Evolutionary conservation across 2,797 vertebrate genomes (phyloP), one percentile per base, ranked within the genome.

Genomic region (Lepidocolaptes lacrymiger): DNA sequence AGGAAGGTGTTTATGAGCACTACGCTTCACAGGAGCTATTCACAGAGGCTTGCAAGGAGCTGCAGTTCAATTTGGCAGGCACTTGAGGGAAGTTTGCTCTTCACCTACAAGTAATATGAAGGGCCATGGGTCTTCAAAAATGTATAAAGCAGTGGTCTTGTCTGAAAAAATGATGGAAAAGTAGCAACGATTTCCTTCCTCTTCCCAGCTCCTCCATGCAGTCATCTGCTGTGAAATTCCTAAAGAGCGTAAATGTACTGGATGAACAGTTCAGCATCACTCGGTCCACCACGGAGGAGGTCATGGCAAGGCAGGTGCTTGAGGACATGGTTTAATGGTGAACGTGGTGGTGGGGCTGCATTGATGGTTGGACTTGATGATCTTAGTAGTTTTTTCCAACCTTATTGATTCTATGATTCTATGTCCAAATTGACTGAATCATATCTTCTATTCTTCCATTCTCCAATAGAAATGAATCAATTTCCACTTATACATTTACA

Each of bases 1-100:
- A 49, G 89, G 82, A 77, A 91, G 92, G 87, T 94, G 85, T 95
- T 94, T 95, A 88, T 94, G 74, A 73, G 83, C 44, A 19, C 64
- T 32, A 5, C 1, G 34, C 72, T 80, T 61, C 63, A 22, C 88
- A 79, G 91, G 43, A 91, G 52, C 67, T 46, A 5, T 37, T 89
- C 80, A 56, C 46, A 12, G 87, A 37, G 54, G 51, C 78, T 95
- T 85, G 58, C 63, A 18, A 69, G 34, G 46, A 92, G 67, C 39
- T 91, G 69, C 74, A 19, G 67, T 94, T 95, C 80, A 85, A 89
- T 95, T 96, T 95, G 62, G 14, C 41, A 9, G 48, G 62, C 84
- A 21, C n/a, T 44, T 75, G 49, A 72, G 43, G 28, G 84, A 84
- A 81, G 72, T 58, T 56, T 36, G 48, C 59, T 59, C n/a, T 41